phyloP scores from a whole-genome alignment of 2,113 vertebrate genomes.

The Trochalopteron elliotii region DNA sequence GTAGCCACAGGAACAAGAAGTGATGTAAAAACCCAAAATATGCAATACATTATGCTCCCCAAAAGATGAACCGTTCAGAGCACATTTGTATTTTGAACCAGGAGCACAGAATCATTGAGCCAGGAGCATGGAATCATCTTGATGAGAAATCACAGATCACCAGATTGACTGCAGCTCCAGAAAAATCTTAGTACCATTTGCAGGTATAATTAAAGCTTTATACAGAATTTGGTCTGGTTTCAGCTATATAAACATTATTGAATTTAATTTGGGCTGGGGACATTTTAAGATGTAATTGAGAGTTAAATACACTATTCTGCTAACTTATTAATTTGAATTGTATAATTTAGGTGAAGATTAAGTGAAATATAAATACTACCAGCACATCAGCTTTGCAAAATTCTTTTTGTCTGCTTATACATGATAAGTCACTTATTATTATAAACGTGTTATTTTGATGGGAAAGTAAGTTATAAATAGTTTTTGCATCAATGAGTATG shows the following conservation, averaged over 20 bases:
- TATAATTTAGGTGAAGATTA: not conserved
- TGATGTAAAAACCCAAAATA: not conserved
- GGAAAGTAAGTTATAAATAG: not conserved
- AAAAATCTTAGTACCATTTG: not conserved
- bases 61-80: not conserved
- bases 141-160: not conserved
- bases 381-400: not conserved
- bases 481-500: not conserved
- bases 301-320: not conserved
- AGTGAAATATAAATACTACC: not conserved
- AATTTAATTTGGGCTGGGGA: not conserved
- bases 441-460: not conserved
- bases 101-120: not conserved
- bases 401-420: not conserved
- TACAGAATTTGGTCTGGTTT: not conserved
- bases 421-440: not conserved
- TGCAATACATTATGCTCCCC: rapidly evolving
- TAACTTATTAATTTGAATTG: not conserved
- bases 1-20: not conserved
- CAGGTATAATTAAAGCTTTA: not conserved
- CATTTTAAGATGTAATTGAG: not conserved
- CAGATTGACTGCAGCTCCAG: not conserved
- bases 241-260: not conserved
- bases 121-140: not conserved
- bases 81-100: not conserved